phyloP scores from a whole-genome alignment of 2,888 invertebrate genomes.

The Enoplolaimus lenunculus region DNA sequence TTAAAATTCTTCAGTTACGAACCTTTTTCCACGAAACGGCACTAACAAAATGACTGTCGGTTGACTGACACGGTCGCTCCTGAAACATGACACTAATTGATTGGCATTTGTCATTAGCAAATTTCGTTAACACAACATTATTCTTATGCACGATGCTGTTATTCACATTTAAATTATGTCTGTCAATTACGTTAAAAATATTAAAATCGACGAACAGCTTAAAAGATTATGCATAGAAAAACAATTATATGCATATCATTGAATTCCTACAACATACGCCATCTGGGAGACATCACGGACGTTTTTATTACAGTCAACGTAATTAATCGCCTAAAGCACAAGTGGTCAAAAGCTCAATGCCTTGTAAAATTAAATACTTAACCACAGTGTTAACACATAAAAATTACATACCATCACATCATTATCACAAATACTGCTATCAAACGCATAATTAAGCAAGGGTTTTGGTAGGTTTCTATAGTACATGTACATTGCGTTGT shows the following conservation, averaged over 20 bases:
- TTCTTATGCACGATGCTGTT: neutral
- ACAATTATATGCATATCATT: too few relatives aligned
- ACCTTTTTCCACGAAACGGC: constrained; percentile 76
- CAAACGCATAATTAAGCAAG: constrained; percentile 70
- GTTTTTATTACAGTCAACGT: too few relatives aligned
- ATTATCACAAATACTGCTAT: constrained; percentile 39
- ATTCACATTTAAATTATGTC: neutral
- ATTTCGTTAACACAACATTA: too few relatives aligned
- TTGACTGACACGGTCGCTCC: constrained; percentile 18
- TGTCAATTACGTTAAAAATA: neutral
- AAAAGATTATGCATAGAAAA: neutral
- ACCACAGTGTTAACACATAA: too few relatives aligned
- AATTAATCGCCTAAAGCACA: too few relatives aligned
- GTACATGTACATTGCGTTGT: constrained; percentile 78
- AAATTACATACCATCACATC: neutral
- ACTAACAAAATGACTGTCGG: constrained; percentile 76
- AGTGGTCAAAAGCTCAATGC: too few relatives aligned
- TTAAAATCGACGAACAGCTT: neutral
- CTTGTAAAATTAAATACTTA: too few relatives aligned
- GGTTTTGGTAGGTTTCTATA: constrained; percentile 75
- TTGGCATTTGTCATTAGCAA: too few relatives aligned
- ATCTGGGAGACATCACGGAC: too few relatives aligned
- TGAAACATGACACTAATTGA: neutral
- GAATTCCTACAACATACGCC: too few relatives aligned
- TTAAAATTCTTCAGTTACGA: too few relatives aligned